A percentile compares a stretch with the other conserved stretches of the same genome.
phyloP scores from a whole-genome alignment of 2,888 invertebrate species.

The Panopea generosa region DNA sequence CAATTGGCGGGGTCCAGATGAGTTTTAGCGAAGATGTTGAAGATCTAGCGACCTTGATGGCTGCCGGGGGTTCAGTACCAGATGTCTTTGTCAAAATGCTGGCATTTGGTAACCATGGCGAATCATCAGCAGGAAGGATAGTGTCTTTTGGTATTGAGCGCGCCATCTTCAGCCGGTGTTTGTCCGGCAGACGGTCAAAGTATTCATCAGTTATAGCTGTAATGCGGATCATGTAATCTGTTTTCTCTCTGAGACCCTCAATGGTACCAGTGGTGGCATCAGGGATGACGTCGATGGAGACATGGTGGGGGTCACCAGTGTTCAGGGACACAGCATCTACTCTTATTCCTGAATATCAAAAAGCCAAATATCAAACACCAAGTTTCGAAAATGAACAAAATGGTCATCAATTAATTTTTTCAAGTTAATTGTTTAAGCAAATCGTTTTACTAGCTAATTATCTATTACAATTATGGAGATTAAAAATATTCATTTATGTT shows the following conservation, averaged over 20 bases:
- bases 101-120: constrained; percentile 83
- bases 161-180: constrained; percentile 75
- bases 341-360: constrained; percentile 80
- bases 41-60: constrained; percentile 75
- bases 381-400: too few relatives aligned
- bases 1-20: constrained; percentile 83
- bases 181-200: constrained; percentile 83
- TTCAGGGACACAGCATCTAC: constrained; percentile 83
- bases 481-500: too few relatives aligned
- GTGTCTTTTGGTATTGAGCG: constrained; percentile 78
- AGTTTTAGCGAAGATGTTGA: constrained; percentile 79
- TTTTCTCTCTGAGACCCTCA: constrained; percentile 81
- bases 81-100: constrained; percentile 83
- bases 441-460: too few relatives aligned
- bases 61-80: constrained; percentile 83
- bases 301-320: constrained; percentile 71
- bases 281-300: constrained; percentile 79
- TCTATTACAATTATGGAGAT: too few relatives aligned
- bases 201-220: constrained; percentile 85
- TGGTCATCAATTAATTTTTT: too few relatives aligned
- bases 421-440: too few relatives aligned
- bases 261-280: constrained; percentile 79
- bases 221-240: constrained; percentile 83
- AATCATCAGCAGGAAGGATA: constrained; percentile 78
- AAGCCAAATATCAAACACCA: too few relatives aligned